phyloP scores from a whole-genome alignment of 2,888 invertebrate genomes.

The Aricia artaxerxes region DNA sequence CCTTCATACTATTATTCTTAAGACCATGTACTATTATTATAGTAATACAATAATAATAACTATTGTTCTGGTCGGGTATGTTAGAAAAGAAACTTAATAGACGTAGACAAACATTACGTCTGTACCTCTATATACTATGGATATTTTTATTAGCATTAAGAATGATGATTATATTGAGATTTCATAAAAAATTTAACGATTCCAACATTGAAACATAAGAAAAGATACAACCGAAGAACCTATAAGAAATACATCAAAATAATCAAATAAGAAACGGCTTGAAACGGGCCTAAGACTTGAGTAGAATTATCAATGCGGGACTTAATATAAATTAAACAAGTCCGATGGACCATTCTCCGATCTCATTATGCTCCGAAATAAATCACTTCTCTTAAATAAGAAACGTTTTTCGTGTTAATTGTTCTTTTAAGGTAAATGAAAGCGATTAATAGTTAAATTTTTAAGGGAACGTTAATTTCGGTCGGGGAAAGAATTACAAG shows the following conservation, averaged over 20 bases:
- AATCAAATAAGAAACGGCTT: not conserved
- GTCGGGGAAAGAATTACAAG: not conserved
- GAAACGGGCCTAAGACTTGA: slow-evolving; percentile 34
- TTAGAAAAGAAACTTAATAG: too few species aligned
- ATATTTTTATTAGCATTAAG: too few species aligned
- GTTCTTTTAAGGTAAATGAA: slow-evolving; percentile 34
- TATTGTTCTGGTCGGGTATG: too few species aligned
- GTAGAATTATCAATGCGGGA: slow-evolving; percentile 40
- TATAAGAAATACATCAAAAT: not conserved
- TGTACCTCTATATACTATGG: too few species aligned
- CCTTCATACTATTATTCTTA: too few species aligned
- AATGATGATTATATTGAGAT: too few species aligned
- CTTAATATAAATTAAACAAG: slow-evolving; percentile 39
- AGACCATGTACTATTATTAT: too few species aligned
- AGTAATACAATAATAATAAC: too few species aligned
- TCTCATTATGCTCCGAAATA: slow-evolving; percentile 40
- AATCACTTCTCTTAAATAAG: slow-evolving; percentile 36
- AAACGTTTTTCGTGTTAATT: slow-evolving; percentile 32
- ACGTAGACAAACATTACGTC: too few species aligned
- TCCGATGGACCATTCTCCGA: slow-evolving; percentile 37
- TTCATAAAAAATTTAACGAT: too few species aligned
- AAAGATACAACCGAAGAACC: not conserved
- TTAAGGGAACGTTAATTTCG: slow-evolving; percentile 22
- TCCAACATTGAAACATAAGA: too few species aligned
- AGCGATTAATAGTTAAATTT: slow-evolving; percentile 30